Base-by-base conservation (phyloP, 2,797 vertebrate genomes). In the Scolopax rusticola region DNA sequence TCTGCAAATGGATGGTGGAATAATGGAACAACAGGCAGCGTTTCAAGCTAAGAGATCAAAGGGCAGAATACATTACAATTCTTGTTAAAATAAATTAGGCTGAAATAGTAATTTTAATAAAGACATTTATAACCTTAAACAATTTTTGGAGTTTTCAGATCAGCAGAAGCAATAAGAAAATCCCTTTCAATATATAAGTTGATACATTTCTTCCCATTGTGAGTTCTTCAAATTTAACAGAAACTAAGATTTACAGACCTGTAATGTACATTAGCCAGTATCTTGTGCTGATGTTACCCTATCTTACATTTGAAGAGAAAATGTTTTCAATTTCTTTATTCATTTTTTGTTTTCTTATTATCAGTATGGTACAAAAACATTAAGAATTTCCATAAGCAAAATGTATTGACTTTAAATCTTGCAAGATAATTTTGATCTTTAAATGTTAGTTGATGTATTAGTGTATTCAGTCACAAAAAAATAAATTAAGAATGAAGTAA, bases 21-120 rank as follows among this genome's bases (percentile, higher is more conserved):
- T 98, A 98, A 98, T 98, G 97, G 98, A 98, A 98, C 95, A 98
- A 98, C 98, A 98, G 97, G 97, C 98, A 98, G 95, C 90, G 30
- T 98, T 98, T 98, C 97, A 98, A 98, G 96, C 93, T 86, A 87
- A 84, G 81, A 97, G 98, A 98, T 98, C 98, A 98, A 98, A 98
- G 97, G 97, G 96, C 97, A 97, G 96, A 97, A 98, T 97, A 92
- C 91, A 97, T 98, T 98, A 97, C 96, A 97, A 98, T 98, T 98
- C 97, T 97, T 98, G 97, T 98, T 97, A 98, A 98, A 98, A 98
- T 98, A 98, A 98, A 98, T 98, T 98, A 98, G 96, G 27, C 78
- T 95, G 97, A 97, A 95, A 97, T 95, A 1, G 36, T 97, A 96
- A 98, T 98, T 98, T 96, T 97, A 97, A 97, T 98, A 97, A 97